Conservation (phyloP, 1,140 invertebrate species). For the Drepana arcuata region DNA sequence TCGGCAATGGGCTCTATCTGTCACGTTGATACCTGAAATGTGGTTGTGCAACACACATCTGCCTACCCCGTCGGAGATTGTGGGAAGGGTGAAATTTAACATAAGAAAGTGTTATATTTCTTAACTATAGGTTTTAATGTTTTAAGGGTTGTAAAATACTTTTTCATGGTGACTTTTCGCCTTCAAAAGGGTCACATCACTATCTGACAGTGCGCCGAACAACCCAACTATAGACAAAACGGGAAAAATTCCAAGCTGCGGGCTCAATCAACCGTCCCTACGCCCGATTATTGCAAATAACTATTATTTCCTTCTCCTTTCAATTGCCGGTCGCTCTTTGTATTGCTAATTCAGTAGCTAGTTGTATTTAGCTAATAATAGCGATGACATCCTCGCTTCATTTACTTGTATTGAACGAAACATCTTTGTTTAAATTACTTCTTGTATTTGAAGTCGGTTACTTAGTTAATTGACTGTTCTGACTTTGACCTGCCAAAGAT, state of each 20-base stretch:
- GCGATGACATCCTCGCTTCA: constrained; percentile 3
- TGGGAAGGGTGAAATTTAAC: too few species aligned
- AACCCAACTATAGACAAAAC: background rate
- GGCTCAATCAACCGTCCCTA: constrained; percentile 68
- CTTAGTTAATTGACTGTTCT: background rate
- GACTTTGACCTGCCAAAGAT: too few species aligned
- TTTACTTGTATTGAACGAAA: constrained; percentile 6
- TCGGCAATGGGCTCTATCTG: too few species aligned
- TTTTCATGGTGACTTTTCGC: too few species aligned
- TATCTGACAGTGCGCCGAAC: background rate
- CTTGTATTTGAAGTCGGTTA: background rate
- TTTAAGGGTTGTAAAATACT: background rate
- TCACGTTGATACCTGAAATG: too few species aligned
- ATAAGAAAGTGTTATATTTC: too few species aligned
- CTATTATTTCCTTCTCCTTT: constrained; percentile 66
- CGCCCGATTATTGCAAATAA: constrained; percentile 69
- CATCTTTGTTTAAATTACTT: background rate
- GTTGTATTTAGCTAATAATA: constrained; percentile 31
- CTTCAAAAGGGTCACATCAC: too few species aligned
- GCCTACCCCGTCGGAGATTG: too few species aligned
- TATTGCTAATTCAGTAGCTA: constrained; percentile 63
- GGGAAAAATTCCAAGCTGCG: constrained; percentile 42
- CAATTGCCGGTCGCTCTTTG: constrained; percentile 55
- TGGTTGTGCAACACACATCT: too few species aligned
- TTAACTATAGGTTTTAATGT: background rate